Evolutionary conservation across 2,888 invertebrate genomes (phyloP), one percentile per base, ranked within the genome.

Genomic region (Drosophila lacicola): DNA sequence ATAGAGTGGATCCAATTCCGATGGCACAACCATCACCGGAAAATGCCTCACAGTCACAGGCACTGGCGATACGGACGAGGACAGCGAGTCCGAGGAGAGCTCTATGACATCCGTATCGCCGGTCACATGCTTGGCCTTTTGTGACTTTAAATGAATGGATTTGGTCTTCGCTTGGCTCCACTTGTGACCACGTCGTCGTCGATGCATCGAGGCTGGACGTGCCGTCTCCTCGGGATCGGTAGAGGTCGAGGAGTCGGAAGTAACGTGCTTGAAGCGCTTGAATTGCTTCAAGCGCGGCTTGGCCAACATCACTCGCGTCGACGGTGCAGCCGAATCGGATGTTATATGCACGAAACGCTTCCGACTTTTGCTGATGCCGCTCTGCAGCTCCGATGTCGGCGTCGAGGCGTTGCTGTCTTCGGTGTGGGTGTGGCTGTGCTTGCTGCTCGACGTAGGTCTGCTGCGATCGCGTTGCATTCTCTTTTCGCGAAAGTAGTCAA

Each of bases 1-100:
- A 62, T 88, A 91, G 10, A 91, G 75, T 25, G 90, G 91, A 80
- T 91, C 82, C 54, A 88, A 33, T 41, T 87, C 88, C 33, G 62
- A n/a, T 0, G 66, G 58, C 61, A 60, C 19, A 9, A 49, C 46
- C 6, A 51, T 63, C 17, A 57, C 50, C 5, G 58, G 69, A 54
- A 60, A 76, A 11, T 54, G 79, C 47, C 29, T 71, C 5, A 56
- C 69, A 49, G 49, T 63, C 19, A 62, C 63, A 6, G 47, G 51
- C 25, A 57, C 72, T 14, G 49, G 58, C 14, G 14, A 44, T 29
- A 62, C 45, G 9, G 75, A 67, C 8, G 80, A 67, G 8, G 74
- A 69, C 6, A 69, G 17, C 11, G 84, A 81, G 37, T 89, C 86
- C 21, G 89, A 84, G 14, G 86, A 80, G 47, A 86, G 67, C 66